Base-by-base conservation (phyloP, 2,888 invertebrate species). In the Noctua pronuba region DNA sequence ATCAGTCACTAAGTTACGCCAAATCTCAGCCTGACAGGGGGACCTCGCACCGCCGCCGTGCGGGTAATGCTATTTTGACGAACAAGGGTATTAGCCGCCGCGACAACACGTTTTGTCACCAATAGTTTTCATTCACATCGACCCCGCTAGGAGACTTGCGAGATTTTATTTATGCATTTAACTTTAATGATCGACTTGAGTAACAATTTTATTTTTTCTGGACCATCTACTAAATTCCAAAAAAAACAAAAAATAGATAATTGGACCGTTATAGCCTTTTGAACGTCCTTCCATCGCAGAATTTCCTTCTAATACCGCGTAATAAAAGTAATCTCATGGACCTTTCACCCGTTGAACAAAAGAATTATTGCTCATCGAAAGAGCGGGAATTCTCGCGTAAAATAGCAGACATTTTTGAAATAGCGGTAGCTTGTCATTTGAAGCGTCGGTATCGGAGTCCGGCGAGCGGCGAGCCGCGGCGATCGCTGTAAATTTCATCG, bases 1-100 rank as follows among this genome's bases (percentile, higher is more conserved):
- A 96, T 96, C 96, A 96, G 96, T 96, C 96, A 96, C 95, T 95
- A 95, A 95, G 95, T 94, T 94, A 93, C 94, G 93, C 94, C 93
- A 95, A 96, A 96, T 96, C 96, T 96, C 95, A 91, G 94, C 91
- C 88, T 93, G 94, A 94, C 94, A 94, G 92, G 92, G 91, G 91
- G 91, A 92, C 91, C 91, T 82, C 90, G 92, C 90, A 83, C 89
- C 88, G 92, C 91, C 89, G 83, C 88, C 88, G 92, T 90, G 90
- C 88, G 90, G 89, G 90, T 95, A 94, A 94, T 95, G 93, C 91
- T 93, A 92, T 95, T 96, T 95, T 95, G 94, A 95, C 94, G 93
- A 94, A 95, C 94, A 93, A 91, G 92, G 92, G 92, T 92, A 93
- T 94, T 93, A 93, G 90, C 88, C 86, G 80, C 88, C 88, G 88